Evolutionary conservation across 2,888 invertebrate genomes (phyloP), one percentile per base, ranked within the genome.

Genomic region (Sisyra terminalis): DNA sequence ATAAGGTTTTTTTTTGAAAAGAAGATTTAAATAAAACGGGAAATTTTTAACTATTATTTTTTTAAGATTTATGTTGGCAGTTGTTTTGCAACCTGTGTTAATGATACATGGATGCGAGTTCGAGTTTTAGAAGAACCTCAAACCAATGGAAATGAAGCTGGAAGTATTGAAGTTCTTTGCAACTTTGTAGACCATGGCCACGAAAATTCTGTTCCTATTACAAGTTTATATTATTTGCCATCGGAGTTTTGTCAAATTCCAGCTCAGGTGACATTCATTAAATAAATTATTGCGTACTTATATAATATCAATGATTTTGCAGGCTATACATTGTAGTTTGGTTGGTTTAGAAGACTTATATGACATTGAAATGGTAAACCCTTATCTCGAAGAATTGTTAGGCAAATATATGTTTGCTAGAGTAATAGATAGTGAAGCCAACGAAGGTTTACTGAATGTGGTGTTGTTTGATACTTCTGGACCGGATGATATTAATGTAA

Each of bases 171-270:
- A 18, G 70, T 65, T 2, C 57, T 64, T 8, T 78, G 79, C 42
- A 79, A 78, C 50, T 74, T 83, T 47, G 77, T 86, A 8, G 87
- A 87, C 58, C 75, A 71, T 48, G 86, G 86, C 0, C 82, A 81
- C 49, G 76, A 75, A 46, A 75, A 75, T 38, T 56, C 59, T 11
- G 68, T 79, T 16, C 50, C 62, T 3, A 59, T 69, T 9, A 56
- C 64, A 17, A 64, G 69, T 45, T 64, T 87, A 17, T 73, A 69
- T 50, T 65, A 69, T 17, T 65, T 80, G 40, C 72, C 74, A 45
- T 66, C 72, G 1, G 69, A 72, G 46, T 86, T 82, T 53, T 67
- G 75, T 9, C 60, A 58, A 40, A 59, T 81, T 15, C 73, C 83
- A 11, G 73, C 79, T 1, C 86, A 86, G 67, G 78, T 78, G 52